These are phyloP conservation scores for Brassicogethes aeneus DNA, from an alignment of 2,888 invertebrate genomes.

Conservation along the genomic window DNA sequence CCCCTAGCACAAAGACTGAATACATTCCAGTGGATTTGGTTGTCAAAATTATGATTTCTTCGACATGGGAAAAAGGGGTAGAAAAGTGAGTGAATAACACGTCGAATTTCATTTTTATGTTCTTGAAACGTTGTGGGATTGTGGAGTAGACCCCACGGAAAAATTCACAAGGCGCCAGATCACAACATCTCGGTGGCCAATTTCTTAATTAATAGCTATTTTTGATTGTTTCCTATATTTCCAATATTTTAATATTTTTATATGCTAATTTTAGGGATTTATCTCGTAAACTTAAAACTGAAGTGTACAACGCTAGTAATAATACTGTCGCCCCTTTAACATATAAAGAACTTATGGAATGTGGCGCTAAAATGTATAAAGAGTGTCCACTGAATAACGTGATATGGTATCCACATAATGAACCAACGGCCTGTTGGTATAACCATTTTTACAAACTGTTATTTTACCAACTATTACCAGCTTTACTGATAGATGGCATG, in stretches of 20 bases:
- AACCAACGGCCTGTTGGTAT: conserved; percentile 48
- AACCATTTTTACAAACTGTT: conserved; percentile 59
- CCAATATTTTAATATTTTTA: too few relatives aligned
- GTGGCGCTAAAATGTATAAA: conserved; percentile 44
- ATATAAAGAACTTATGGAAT: conserved; percentile 50
- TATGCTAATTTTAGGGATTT: conserved; percentile 9
- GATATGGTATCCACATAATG: conserved; percentile 57
- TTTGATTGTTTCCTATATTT: too few relatives aligned
- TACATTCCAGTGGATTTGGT: conserved; percentile 26
- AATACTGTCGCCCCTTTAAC: conserved; percentile 59
- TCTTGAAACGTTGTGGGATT: too few relatives aligned
- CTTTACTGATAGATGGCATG: conserved; percentile 60
- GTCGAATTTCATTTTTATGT: too few relatives aligned
- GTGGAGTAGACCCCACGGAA: too few relatives aligned
- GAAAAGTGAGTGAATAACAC: too few relatives aligned
- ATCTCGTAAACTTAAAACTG: conserved; percentile 34
- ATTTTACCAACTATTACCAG: conserved; percentile 71
- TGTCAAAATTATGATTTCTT: conserved; percentile 12
- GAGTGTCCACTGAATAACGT: conserved; percentile 59
- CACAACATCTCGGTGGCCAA: too few relatives aligned
- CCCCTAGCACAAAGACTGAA: conserved; percentile 19
- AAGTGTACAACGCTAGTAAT: conserved; percentile 76
- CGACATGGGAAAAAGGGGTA: conserved; percentile 12
- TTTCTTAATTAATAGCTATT: too few relatives aligned
- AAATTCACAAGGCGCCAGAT: too few relatives aligned